phyloP scores from a whole-genome alignment of 2,888 invertebrate species.

The Amblyjoppa proteus region DNA sequence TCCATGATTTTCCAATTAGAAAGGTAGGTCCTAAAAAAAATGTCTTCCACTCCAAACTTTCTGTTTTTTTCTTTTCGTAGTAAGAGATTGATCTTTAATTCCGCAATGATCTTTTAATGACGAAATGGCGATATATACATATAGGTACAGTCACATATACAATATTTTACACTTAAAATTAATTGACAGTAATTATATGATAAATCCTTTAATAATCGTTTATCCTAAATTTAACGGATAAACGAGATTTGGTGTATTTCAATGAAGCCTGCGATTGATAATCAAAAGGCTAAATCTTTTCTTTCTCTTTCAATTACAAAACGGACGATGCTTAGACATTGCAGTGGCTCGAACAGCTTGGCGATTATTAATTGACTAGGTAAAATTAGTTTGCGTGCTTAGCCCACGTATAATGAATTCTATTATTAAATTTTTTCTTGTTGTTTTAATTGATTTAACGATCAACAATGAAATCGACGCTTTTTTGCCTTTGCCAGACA shows the following conservation, averaged over 20 bases:
- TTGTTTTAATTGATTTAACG: constrained; percentile 29
- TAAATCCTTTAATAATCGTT: constrained; percentile 42
- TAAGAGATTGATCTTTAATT: constrained; percentile 26
- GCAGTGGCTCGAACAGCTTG: constrained; percentile 39
- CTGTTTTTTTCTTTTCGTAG: neutral
- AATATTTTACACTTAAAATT: constrained; percentile 79
- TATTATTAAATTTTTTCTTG: constrained; percentile 5
- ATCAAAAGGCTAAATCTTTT: constrained; percentile 52
- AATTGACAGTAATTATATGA: constrained; percentile 61
- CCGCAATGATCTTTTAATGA: constrained; percentile 75
- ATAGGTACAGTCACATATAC: constrained; percentile 81
- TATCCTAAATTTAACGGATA: constrained; percentile 39
- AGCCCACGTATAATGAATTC: constrained; percentile 7
- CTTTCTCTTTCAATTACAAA: constrained; percentile 44
- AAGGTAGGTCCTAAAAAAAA: no score
- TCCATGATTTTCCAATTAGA: no score
- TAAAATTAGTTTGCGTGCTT: constrained; percentile 44
- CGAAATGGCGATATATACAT: constrained; percentile 78
- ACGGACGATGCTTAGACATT: constrained; percentile 39
- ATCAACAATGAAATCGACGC: constrained; percentile 47
- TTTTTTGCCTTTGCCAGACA: constrained; percentile 33
- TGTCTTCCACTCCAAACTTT: no score
- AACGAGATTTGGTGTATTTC: constrained; percentile 54
- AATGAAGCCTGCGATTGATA: constrained; percentile 57
- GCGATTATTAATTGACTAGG: constrained; percentile 57